Base-by-base conservation (phyloP, 2,113 vertebrate genomes). In the Paracanthobrama guichenoti region DNA sequence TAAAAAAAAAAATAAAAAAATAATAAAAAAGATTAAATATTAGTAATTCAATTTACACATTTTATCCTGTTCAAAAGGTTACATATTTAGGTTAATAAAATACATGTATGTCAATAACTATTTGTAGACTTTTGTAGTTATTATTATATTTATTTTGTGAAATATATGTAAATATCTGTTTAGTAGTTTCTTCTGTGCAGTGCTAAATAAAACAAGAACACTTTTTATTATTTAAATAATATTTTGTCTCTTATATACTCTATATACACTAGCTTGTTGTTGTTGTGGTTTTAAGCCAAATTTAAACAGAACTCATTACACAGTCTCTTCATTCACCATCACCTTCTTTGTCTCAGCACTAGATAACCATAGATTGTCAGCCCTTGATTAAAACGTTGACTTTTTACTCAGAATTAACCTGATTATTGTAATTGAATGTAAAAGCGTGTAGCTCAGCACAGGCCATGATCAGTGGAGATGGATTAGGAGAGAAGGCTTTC, bases 341-440 rank as follows among this genome's bases (percentile, higher is more conserved):
- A 75, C 72, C 16, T 53, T 26, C 16, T 75, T 88, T 88, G 88
- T 93, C 91, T 84, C 78, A 86, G 79, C 89, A 78, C 67, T 85
- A 88, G 90, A 87, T 88, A 92, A 93, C 35, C 78, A 42, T 91
- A 94, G 91, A 95, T 95, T 96, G 93, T 95, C 96, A 95, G 93
- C 91, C 96, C 96, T 96, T 97, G 97, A 98, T 98, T 99, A 98
- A 97, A 98, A 98, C 95, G 96, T 98, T 96, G 96, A 96, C 96
- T 97, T 98, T 93, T 97, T 98, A 96, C 95, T 96, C 96, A 93
- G 95, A 98, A 98, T 98, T 99, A 99, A 97, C 96, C 97, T 96
- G 96, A 98, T 98, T 98, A 98, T 97, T 97, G 96, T 98, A 98
- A 98, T 97, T 97, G 97, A 98, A 97, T 97, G 96, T 97, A 97